Evolutionary conservation across 1,140 invertebrate genomes (phyloP).

Genomic region (Lepeophtheirus salmonis): DNA sequence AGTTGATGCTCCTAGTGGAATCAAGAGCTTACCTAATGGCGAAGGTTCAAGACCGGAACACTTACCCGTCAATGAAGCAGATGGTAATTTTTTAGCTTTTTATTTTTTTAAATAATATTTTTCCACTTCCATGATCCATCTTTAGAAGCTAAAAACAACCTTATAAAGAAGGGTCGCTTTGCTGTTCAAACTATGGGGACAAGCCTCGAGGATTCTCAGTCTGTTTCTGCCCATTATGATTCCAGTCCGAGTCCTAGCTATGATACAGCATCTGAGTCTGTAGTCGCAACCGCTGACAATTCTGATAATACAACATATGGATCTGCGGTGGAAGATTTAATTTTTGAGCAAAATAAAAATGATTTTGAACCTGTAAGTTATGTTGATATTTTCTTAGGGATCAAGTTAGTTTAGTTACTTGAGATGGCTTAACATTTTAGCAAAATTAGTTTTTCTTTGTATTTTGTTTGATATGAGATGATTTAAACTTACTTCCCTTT

Average conservation of each 20-base stretch:
- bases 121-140: too few relatives aligned
- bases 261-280: slow-evolving; percentile 5
- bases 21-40: neutral
- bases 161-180: neutral
- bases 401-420: too few relatives aligned
- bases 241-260: slow-evolving; percentile 1
- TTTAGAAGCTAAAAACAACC: neutral
- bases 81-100: neutral
- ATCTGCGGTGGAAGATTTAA: neutral
- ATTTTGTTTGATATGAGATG: too few relatives aligned
- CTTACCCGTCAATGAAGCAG: neutral
- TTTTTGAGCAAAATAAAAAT: neutral
- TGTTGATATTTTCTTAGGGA: neutral
- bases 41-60: neutral
- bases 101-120: neutral
- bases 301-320: neutral
- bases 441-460: too few relatives aligned
- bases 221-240: slow-evolving; percentile 3
- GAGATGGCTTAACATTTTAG: too few relatives aligned
- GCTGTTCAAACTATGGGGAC: neutral
- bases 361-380: neutral
- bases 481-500: too few relatives aligned
- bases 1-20: too few relatives aligned
- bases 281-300: neutral
- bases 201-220: neutral